Conservation (phyloP, 2,888 invertebrate species). For the Eudemis profundana region DNA sequence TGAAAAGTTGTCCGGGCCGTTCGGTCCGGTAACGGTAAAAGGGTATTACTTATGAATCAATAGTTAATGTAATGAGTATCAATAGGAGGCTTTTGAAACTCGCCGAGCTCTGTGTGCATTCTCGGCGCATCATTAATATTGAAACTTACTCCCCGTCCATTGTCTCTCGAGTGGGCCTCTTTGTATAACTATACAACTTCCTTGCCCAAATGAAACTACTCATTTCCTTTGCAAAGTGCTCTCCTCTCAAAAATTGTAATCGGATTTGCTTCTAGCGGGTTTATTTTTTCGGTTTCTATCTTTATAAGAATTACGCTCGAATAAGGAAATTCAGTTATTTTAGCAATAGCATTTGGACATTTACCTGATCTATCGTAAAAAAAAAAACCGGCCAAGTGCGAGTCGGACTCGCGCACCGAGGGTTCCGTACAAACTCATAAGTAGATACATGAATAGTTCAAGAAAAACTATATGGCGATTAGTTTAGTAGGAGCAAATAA, state of each 20-base stretch:
- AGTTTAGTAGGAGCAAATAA: too few species aligned
- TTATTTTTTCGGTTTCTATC: background rate
- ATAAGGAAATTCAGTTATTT: background rate
- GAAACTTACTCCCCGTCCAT: conserved; percentile 77
- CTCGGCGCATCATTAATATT: conserved; percentile 83
- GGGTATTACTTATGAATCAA: conserved; percentile 85
- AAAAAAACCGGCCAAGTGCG: background rate
- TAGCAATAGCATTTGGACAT: background rate
- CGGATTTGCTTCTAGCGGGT: conserved; percentile 50
- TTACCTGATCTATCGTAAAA: background rate
- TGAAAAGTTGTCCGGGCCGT: conserved; percentile 74
- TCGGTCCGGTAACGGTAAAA: conserved; percentile 70
- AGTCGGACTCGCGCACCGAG: too few species aligned
- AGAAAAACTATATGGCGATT: too few species aligned
- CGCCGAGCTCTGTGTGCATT: conserved; percentile 76
- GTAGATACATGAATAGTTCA: too few species aligned
- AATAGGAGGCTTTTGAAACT: conserved; percentile 80
- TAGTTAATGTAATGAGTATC: conserved; percentile 85
- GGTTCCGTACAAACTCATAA: too few species aligned
- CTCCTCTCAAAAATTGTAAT: conserved; percentile 66
- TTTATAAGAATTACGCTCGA: background rate
- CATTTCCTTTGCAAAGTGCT: conserved; percentile 77
- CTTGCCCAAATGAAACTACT: conserved; percentile 72
- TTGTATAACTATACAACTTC: conserved; percentile 74
- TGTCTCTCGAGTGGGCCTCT: conserved; percentile 79